Conservation (phyloP, 2,113 vertebrate genomes). For the Chionodraco myersi region DNA sequence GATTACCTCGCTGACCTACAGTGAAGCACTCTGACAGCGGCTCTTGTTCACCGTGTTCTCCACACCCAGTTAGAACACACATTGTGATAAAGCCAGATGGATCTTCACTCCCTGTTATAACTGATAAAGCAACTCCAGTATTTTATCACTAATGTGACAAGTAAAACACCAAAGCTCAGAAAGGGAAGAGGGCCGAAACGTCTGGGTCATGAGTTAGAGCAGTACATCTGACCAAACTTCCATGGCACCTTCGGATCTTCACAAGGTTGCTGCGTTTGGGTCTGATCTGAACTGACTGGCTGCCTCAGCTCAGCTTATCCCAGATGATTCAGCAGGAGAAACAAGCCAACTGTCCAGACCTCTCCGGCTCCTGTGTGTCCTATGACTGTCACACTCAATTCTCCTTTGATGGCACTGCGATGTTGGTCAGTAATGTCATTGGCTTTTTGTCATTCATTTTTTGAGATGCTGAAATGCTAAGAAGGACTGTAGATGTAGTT, state of each 20-base stretch:
- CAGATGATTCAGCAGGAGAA: slow-evolving; percentile 56
- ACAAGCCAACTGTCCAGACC: slow-evolving; percentile 22
- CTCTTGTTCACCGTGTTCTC: not conserved
- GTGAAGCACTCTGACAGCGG: slow-evolving; percentile 18
- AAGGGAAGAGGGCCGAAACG: not conserved
- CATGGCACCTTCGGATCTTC: slow-evolving; percentile 11
- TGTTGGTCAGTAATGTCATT: not conserved
- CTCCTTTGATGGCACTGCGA: not conserved
- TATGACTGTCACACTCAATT: not conserved
- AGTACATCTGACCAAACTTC: not conserved
- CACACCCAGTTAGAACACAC: not conserved
- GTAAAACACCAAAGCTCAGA: no score
- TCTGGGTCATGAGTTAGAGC: not conserved
- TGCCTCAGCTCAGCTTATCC: slow-evolving; percentile 25
- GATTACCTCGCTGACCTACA: slow-evolving; percentile 35
- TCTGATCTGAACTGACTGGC: slow-evolving; percentile 43
- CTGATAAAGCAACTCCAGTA: not conserved
- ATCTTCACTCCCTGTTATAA: not conserved
- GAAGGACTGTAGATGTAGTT: not conserved
- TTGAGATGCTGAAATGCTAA: slow-evolving; percentile 4
- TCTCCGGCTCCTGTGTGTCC: not conserved
- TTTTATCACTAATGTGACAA: not conserved
- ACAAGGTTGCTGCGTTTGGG: slow-evolving; percentile 17
- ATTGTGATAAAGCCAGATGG: no score
- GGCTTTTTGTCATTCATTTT: not conserved